Base-by-base conservation (phyloP, 1,140 invertebrate species). In the Platorchestia sp. region DNA sequence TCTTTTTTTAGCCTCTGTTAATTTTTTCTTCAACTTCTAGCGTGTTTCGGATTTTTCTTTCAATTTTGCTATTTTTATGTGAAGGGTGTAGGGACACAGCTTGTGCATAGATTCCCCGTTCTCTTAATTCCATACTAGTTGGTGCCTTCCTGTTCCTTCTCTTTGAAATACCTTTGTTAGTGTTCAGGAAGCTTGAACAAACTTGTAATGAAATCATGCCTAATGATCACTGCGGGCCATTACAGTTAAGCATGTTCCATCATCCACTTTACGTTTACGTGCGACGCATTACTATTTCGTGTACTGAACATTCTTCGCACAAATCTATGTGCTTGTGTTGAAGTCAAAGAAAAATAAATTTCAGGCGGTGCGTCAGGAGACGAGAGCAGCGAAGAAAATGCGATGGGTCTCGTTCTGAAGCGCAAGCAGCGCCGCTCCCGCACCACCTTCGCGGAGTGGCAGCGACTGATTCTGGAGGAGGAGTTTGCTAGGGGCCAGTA, bases 401-500 rank as follows among this genome's bases (percentile, higher is more conserved):
- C 6, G 43, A 45, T 47, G 16, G 45, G 45, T 40, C 7, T 93
- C 14, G 45, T 47, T 0, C 43, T 93, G 43, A 45, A 47, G 43
- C 43, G 91, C 6, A 93, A 93, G 91, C 91, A 93, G 91, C 98
- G 99, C 95, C 97, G 99, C 89, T 99, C 99, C 97, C 98, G 99
- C 95, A 99, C 99, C 0, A 99, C 99, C 7, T 99, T 99, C 97
- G 99, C 98, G 96, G 98, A 98, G 0, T 99, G 99, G 96, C 99
- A 99, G 97, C 97, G 99, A 27, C 98, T 99, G 97, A 98, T 99
- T 97, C 97, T 99, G 95, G 99, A 99, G 97, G 99, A 99, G 97
- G 99, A 99, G 97, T 99, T 99, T 97, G 98, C 99, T 97, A 98
- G 99, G 97, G 99, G 98, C 95, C 99, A 99, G 97, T 99, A 99